Conservation (phyloP, 2,113 vertebrate genomes). For the Petrocephalus zakoni region DNA sequence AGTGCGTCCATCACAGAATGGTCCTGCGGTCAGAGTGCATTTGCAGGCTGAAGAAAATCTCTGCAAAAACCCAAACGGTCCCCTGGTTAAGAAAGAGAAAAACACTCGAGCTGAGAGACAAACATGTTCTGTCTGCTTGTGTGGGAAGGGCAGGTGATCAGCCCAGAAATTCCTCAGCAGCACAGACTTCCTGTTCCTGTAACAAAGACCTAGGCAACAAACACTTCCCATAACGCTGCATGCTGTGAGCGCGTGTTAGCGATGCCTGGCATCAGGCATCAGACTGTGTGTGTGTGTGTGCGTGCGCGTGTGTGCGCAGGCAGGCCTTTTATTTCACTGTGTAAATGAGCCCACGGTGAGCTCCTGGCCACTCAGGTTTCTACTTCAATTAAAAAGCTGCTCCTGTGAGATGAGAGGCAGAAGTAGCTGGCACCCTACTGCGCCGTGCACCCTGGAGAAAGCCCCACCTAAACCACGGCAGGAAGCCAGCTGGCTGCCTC, state of each 20-base stretch:
- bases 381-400: background rate
- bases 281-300: background rate
- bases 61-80: constrained; percentile 22
- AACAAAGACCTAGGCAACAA: background rate
- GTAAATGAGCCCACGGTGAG: background rate
- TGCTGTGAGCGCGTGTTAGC: background rate
- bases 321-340: background rate
- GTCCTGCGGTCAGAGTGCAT: background rate
- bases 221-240: background rate
- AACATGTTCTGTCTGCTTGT: constrained; percentile 27
- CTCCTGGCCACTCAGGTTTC: background rate
- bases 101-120: constrained; percentile 30
- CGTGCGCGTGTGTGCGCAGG: background rate
- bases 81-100: constrained; percentile 30
- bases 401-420: background rate
- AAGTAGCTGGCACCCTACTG: background rate
- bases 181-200: constrained; percentile 30
- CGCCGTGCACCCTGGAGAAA: background rate
- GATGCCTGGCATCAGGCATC: background rate
- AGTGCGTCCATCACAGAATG: background rate
- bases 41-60: background rate
- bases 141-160: constrained; percentile 16
- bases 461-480: background rate
- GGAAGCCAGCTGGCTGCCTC: background rate
- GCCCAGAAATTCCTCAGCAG: constrained; percentile 24